These are phyloP conservation scores for Ophthalmolycus amberensis DNA, from an alignment of 2,113 vertebrate species.

Conservation along the genomic window DNA sequence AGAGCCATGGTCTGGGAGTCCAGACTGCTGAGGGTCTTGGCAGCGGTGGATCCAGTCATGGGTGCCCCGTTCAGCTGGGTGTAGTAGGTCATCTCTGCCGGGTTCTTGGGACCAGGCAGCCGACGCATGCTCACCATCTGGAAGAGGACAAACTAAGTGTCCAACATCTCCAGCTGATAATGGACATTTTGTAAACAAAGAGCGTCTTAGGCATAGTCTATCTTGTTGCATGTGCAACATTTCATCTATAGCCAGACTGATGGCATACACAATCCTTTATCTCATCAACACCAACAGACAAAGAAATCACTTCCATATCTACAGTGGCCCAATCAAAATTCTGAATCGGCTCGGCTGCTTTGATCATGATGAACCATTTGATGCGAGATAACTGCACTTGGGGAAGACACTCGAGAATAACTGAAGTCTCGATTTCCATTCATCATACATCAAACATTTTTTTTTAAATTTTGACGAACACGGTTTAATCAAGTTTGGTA, in stretches of 20 bases:
- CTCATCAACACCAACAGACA: slow-evolving; percentile 4
- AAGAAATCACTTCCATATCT: neutral
- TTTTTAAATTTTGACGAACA: slow-evolving; percentile 50
- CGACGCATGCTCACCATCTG: slow-evolving; percentile 97
- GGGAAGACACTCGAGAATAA: slow-evolving; percentile 57
- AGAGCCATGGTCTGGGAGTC: slow-evolving; percentile 98
- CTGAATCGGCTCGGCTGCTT: slow-evolving; percentile 33
- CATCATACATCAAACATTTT: slow-evolving; percentile 68
- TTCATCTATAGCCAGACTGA: neutral
- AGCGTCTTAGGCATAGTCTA: neutral
- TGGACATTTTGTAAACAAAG: neutral
- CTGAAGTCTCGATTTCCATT: slow-evolving; percentile 67
- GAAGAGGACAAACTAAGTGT: neutral
- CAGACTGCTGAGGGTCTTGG: slow-evolving; percentile 94
- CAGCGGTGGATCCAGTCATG: slow-evolving; percentile 89
- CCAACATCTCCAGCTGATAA: neutral
- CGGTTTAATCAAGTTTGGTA: slow-evolving; percentile 59
- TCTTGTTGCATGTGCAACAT: neutral
- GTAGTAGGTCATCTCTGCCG: slow-evolving; percentile 96
- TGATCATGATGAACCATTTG: slow-evolving; percentile 37
- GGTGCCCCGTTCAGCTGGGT: slow-evolving; percentile 90
- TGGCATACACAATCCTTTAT: slow-evolving; percentile 12
- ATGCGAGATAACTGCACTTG: slow-evolving; percentile 45
- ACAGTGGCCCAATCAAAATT: slow-evolving; percentile 31
- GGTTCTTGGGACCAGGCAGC: slow-evolving; percentile 93